Percentiles rank a stretch among this genome's conserved stretches.
These are phyloP conservation scores for Coryphaenoides rupestris DNA, from an alignment of 2,113 vertebrate species.

Conservation along the genomic window DNA sequence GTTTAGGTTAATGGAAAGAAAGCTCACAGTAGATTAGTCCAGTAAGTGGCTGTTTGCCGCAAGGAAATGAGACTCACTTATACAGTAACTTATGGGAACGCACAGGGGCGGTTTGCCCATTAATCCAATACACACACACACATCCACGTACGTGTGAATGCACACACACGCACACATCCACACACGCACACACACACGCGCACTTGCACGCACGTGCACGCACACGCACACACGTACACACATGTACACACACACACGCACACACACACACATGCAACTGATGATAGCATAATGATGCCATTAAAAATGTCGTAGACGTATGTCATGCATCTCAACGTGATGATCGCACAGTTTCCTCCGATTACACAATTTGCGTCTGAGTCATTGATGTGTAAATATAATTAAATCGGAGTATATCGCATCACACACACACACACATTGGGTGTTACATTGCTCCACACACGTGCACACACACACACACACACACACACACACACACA, in stretches of 20 bases:
- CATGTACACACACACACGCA: not conserved
- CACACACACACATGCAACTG: not conserved
- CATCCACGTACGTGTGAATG: not conserved
- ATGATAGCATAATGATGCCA: not conserved
- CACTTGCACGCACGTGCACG: not conserved
- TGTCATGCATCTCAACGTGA: too few species aligned
- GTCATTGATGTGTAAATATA: too few species aligned
- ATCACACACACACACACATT: not conserved
- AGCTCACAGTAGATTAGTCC: conserved; percentile 31
- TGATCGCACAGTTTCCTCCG: too few species aligned
- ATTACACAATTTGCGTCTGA: too few species aligned
- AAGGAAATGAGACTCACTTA: not conserved
- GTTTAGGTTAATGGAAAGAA: conserved; percentile 34
- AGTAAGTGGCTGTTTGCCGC: not conserved
- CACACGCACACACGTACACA: not conserved
- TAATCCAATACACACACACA: not conserved
- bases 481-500: not conserved
- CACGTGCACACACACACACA: conserved; percentile 1
- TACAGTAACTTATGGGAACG: not conserved
- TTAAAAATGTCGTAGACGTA: too few species aligned
- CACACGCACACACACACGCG: conserved; percentile 7
- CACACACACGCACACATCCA: conserved; percentile 1
- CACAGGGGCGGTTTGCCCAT: too few species aligned
- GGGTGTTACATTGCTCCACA: not conserved
- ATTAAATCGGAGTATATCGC: too few species aligned